Percentiles rank a stretch among this genome's conserved stretches.
Evolutionary conservation across 2,797 vertebrate species (phyloP).

Genomic region (Cottoperca gobio): DNA sequence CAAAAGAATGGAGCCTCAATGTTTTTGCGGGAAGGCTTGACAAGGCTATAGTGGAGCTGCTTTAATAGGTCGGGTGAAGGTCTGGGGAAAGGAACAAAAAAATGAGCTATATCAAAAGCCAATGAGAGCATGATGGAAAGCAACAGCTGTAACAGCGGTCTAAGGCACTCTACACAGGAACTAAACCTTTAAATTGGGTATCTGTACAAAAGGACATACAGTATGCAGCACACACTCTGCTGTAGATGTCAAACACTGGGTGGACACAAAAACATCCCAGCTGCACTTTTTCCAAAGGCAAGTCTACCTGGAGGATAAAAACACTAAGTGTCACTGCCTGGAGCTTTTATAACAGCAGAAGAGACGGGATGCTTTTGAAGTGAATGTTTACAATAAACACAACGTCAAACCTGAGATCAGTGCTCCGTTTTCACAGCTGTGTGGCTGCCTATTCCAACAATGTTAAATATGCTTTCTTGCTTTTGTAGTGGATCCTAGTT

Average conservation of each 20-base stretch:
- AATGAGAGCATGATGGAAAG: slow-evolving; percentile 44
- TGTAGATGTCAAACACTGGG: neutral
- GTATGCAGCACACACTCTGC: neutral
- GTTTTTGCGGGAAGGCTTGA: slow-evolving; percentile 62
- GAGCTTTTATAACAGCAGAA: slow-evolving; percentile 35
- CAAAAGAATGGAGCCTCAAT: slow-evolving; percentile 61
- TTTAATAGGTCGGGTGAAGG: slow-evolving; percentile 59
- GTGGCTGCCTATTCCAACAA: slow-evolving; percentile 76
- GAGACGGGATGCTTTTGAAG: slow-evolving; percentile 64
- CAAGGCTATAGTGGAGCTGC: slow-evolving; percentile 49
- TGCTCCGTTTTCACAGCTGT: slow-evolving; percentile 77
- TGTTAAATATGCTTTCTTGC: slow-evolving; percentile 77
- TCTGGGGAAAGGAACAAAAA: slow-evolving; percentile 44
- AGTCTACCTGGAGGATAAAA: slow-evolving; percentile 43
- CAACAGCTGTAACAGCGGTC: slow-evolving; percentile 68
- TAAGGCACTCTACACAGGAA: slow-evolving; percentile 25
- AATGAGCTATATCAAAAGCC: slow-evolving; percentile 56
- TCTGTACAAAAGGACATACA: neutral
- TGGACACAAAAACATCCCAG: slow-evolving; percentile 29
- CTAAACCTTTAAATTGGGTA: slow-evolving; percentile 28
- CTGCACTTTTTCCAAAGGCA: slow-evolving; percentile 13
- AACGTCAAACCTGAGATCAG: slow-evolving; percentile 67
- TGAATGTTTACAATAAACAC: slow-evolving; percentile 78
- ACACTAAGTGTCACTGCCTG: slow-evolving; percentile 46
- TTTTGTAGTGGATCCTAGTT: slow-evolving; percentile 54